Base-by-base conservation (phyloP, 2,113 vertebrate genomes). In the Vimba vimba region DNA sequence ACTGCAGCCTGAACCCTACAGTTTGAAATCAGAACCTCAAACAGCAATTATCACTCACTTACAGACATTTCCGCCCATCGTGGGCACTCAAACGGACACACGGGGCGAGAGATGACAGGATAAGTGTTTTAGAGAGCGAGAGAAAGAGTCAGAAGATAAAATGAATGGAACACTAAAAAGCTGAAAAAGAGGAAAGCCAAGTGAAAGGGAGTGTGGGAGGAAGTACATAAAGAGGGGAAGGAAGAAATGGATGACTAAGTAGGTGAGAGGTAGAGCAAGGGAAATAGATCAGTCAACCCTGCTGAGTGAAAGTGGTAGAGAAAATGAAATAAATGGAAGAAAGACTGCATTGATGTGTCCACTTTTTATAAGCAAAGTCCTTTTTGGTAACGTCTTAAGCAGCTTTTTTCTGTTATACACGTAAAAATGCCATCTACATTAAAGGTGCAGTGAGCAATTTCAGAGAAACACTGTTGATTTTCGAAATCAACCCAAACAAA, bases 251-350 rank as follows among this genome's bases (percentile, higher is more conserved):
- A 45, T 60, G 83, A 66, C 27, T 59, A 57, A 68, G 69, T n/a
- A n/a, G 82, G 30, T 60, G 19, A 64, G 69, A 27, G 36, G 9
- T n/a, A 27, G 6, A 83, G 87, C 25, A 30, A 62, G 12, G 12
- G 4, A 69, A 27, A 80, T n/a, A 89, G 88, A 86, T 89, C 87
- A 85, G 45, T 55, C 76, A 88, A 92, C 27, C 15, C 69, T 85
- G 82, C 79, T 93, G 90, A 89, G 90, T 92, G 80, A 50, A 33
- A 84, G 74, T 91, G 87, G 88, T 74, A 79, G 87, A 90, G 89
- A 93, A 80, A 57, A 85, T 69, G 78, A 80, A 87, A 87, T 91
- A 93, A 90, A 92, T 90, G 75, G n/a, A 87, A 80, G 85, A 81
- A 84, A 88, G 78, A 87, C 39, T 59, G 39, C 27, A 23, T 19